Evolutionary conservation across 2,888 invertebrate species (phyloP).

Genomic region (Apamea anceps): DNA sequence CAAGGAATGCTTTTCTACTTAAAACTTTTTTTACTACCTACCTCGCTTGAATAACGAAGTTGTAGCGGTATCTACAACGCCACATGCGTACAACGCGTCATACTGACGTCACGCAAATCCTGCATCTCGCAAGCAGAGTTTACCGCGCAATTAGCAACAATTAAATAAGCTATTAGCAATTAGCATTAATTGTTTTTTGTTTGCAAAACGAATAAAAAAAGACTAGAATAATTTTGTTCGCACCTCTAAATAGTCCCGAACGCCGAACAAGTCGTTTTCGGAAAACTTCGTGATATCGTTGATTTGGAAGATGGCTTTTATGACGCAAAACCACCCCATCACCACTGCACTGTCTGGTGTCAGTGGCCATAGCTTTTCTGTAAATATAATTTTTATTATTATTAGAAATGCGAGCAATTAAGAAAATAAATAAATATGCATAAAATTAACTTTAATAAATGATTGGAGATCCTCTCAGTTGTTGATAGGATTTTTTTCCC

Average conservation of each 20-base stretch:
- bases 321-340: conserved; percentile 91
- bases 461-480: background rate
- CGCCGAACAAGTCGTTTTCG: conserved; percentile 81
- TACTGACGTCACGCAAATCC: no score
- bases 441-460: background rate
- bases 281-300: conserved; percentile 81
- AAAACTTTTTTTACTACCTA: no score
- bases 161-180: no score
- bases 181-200: background rate
- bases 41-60: no score
- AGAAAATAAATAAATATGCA: background rate
- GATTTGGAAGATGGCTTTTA: conserved; percentile 89
- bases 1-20: no score
- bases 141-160: no score
- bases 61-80: no score
- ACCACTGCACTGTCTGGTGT: conserved; percentile 87
- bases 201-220: background rate
- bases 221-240: background rate
- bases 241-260: conserved; percentile 87
- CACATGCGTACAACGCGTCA: no score
- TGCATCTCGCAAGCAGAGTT: no score
- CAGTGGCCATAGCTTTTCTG: conserved; percentile 90
- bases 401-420: background rate
- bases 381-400: conserved; percentile 14
- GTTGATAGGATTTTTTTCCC: background rate